Conservation (phyloP, 2,888 invertebrate genomes). For the Zaprionus obscuricornis region DNA sequence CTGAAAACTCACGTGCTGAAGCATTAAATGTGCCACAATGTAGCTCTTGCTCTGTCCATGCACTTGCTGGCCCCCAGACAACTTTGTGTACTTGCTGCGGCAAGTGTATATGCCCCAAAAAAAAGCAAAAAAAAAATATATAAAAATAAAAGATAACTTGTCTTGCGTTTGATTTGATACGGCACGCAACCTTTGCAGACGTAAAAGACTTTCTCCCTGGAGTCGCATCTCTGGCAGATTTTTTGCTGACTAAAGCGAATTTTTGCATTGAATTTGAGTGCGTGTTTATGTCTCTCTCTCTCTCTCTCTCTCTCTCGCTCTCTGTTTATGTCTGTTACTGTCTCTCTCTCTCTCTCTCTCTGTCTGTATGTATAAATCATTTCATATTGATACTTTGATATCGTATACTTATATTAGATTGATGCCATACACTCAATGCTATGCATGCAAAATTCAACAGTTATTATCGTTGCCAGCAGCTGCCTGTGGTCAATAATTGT, state of each 20-base stretch:
- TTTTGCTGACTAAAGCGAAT: constrained; percentile 55
- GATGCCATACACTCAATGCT: constrained; percentile 1
- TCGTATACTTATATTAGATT: constrained; percentile 15
- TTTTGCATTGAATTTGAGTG: constrained; percentile 36
- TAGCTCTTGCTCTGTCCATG: not conserved
- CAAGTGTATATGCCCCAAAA: constrained; percentile 27
- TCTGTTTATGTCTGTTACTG: constrained; percentile 6
- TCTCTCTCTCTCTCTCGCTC: too few species aligned
- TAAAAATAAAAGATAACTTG: constrained; percentile 50
- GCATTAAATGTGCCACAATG: constrained; percentile 35
- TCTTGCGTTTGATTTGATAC: constrained; percentile 43
- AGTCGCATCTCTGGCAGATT: constrained; percentile 47
- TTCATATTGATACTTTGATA: constrained; percentile 41
- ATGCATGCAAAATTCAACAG: not conserved
- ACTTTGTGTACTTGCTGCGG: not conserved
- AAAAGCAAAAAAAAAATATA: too few species aligned
- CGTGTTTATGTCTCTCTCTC: constrained; percentile 27
- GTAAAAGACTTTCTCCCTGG: constrained; percentile 35
- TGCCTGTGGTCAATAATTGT: constrained; percentile 18
- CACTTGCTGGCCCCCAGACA: not conserved
- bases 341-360: constrained; percentile 27
- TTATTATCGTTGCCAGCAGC: constrained; percentile 24
- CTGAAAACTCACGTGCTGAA: constrained; percentile 47
- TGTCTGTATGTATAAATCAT: constrained; percentile 40
- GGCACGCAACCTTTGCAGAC: constrained; percentile 29